These are phyloP conservation scores for Chaetogeoica ovagalla DNA, from an alignment of 2,888 invertebrate genomes.

Conservation along the genomic window DNA sequence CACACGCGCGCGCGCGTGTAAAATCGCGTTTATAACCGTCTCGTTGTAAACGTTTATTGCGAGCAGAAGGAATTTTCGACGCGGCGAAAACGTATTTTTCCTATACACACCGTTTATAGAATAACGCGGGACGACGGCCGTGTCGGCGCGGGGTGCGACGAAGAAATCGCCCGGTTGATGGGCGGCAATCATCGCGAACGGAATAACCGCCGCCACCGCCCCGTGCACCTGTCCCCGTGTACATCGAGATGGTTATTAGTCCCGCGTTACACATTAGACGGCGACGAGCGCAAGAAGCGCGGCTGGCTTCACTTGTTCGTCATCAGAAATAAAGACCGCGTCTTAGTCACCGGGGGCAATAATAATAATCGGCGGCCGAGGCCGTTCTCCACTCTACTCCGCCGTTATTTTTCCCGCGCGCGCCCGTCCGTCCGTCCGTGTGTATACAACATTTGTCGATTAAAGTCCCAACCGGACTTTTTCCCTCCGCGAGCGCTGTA, in stretches of 20 bases:
- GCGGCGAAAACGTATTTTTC: too few species aligned
- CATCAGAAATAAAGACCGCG: conserved; percentile 38
- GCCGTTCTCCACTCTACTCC: neutral
- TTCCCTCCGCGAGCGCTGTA: conserved; percentile 11
- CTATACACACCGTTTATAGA: too few species aligned
- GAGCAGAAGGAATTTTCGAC: too few species aligned
- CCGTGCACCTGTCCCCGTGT: too few species aligned
- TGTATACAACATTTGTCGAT: conserved; percentile 43
- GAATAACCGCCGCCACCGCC: neutral
- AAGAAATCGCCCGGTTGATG: conserved; percentile 3
- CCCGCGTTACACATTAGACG: conserved; percentile 44
- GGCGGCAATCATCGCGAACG: conserved; percentile 12
- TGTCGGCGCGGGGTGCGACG: neutral
- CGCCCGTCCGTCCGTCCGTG: neutral
- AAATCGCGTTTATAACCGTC: too few species aligned
- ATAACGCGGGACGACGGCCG: too few species aligned
- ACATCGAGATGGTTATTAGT: conserved; percentile 36
- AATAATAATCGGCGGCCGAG: too few species aligned
- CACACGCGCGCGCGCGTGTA: too few species aligned
- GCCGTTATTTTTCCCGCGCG: neutral
- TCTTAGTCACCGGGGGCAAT: too few species aligned
- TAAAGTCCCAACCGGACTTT: conserved; percentile 13
- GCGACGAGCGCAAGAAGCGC: too few species aligned
- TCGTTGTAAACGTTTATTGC: too few species aligned
- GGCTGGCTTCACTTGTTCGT: conserved; percentile 1